Base-by-base conservation (phyloP, 2,113 vertebrate species). In the Vidua chalybeata region DNA sequence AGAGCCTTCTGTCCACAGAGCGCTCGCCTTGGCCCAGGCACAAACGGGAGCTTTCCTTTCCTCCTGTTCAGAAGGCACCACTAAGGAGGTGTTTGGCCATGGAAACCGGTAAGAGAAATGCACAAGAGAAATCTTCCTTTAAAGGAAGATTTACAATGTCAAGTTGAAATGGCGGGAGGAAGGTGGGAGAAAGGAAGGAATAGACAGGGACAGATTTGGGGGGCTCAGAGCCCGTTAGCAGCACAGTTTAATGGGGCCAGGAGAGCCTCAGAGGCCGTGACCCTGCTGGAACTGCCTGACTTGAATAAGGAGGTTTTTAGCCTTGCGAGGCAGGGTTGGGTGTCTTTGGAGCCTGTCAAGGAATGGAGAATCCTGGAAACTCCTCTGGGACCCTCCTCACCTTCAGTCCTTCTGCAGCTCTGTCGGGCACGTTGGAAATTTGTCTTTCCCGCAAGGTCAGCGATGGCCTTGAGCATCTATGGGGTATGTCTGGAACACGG, bases 1-100 rank as follows among this genome's bases (percentile, higher is more conserved):
- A 86, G 81, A 91, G 83, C 84, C 91, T 68, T 94, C 89, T 96
- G 91, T 96, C 19, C n/a, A 1, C 89, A 51, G 85, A 84, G 78
- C 67, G 1, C 56, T 77, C 7, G 3, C 71, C 93, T 74, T 81
- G 89, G 93, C 96, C 93, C 68, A 9, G 66, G 81, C 90, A 93
- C 89, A 89, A 78, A 45, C 26, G 37, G 22, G 49, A 75, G 74
- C 92, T 93, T 95, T 84, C 33, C 31, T 78, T 64, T 27, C 87
- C 81, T 87, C 63, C 84, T 87, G 43, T 21, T 87, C 81, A 89
- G 81, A 78, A 91, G 66, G 77, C 66, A 64, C 89, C 62, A 59
- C 15, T 17, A 52, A 30, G 39, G 89, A 93, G 90, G 87, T 18
- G 35, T 61, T 91, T 78, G 95, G 66, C 90, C 11, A 1, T 20